phyloP scores from a whole-genome alignment of 2,888 invertebrate genomes.

The Anoncus sp. region DNA sequence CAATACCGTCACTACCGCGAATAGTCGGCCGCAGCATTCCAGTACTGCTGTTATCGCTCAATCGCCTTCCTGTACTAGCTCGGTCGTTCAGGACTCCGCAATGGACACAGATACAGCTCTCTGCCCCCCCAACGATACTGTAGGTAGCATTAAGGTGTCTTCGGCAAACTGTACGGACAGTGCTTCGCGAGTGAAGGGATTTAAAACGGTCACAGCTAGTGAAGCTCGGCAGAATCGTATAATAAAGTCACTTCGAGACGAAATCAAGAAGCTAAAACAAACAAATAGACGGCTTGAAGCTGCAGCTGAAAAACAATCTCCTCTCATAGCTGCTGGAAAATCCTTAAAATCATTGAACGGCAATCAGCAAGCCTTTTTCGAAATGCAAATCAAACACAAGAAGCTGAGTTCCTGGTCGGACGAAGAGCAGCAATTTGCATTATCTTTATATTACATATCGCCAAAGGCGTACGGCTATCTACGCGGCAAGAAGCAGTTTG shows the following conservation, averaged over 20 bases:
- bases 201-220: constrained; percentile 14
- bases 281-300: background rate
- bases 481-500: constrained; percentile 63
- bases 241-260: background rate
- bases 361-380: constrained; percentile 54
- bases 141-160: too few species aligned
- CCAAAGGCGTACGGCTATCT: constrained; percentile 71
- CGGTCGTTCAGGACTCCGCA: too few species aligned
- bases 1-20: too few species aligned
- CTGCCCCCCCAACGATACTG: too few species aligned
- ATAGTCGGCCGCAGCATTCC: too few species aligned
- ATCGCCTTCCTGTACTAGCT: background rate
- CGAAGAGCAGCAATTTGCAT: constrained; percentile 69
- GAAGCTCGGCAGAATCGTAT: constrained; percentile 11
- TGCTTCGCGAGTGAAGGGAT: background rate
- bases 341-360: background rate
- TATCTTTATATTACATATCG: constrained; percentile 72
- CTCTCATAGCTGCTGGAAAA: background rate
- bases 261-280: constrained; percentile 6
- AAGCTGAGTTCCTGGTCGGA: constrained; percentile 65
- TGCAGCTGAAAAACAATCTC: background rate
- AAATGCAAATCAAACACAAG: constrained; percentile 60
- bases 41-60: background rate
- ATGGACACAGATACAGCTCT: too few species aligned
- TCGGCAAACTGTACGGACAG: too few species aligned